Evolutionary conservation across 2,797 vertebrate genomes (phyloP).

Genomic region (Ficedula albicollis): DNA sequence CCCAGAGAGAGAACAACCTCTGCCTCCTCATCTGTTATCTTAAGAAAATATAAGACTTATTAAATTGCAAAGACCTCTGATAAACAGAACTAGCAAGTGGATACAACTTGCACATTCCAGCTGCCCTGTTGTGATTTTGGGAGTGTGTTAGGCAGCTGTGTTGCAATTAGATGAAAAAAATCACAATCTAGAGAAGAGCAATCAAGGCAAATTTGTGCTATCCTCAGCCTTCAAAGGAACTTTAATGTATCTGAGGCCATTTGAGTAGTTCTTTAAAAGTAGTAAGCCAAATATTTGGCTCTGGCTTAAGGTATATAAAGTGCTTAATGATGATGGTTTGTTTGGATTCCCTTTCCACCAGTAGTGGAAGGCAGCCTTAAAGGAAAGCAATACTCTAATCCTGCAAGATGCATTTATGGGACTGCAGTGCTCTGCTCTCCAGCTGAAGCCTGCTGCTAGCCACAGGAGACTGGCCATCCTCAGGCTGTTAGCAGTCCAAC

Average conservation of each 20-base stretch:
- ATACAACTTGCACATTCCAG: fast-evolving
- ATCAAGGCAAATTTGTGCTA: background rate
- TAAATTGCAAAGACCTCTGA: background rate
- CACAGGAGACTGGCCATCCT: background rate
- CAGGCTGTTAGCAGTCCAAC: background rate
- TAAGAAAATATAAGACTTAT: background rate
- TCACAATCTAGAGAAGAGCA: background rate
- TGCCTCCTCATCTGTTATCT: background rate
- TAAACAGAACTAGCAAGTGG: background rate
- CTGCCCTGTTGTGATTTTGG: background rate
- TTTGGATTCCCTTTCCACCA: background rate
- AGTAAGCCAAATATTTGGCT: background rate
- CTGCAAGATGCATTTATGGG: background rate
- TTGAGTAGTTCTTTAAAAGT: background rate
- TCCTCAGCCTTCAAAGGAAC: background rate
- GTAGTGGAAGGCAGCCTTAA: background rate
- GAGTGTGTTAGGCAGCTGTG: background rate
- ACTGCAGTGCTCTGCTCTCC: background rate
- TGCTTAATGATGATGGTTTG: background rate
- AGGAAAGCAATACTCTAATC: background rate
- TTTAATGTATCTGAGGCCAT: background rate
- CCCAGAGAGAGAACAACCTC: background rate
- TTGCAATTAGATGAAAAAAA: background rate
- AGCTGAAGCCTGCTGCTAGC: background rate
- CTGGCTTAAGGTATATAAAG: background rate